Evolutionary conservation across 2,797 vertebrate species (phyloP).

Genomic region (Pelochelys cantorii): DNA sequence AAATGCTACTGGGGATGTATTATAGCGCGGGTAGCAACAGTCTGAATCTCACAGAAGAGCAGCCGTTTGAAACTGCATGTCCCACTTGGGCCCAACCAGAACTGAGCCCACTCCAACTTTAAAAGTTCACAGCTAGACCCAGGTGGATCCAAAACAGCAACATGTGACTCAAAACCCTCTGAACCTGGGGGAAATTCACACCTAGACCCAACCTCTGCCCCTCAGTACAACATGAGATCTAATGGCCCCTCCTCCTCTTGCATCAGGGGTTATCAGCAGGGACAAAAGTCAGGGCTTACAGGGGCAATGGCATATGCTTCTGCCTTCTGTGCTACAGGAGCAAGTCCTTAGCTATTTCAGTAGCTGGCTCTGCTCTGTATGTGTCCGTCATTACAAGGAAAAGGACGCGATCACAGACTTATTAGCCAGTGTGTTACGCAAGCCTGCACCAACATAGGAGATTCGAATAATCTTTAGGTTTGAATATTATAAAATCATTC

Average conservation of each 20-base stretch:
- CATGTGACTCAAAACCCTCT: background rate
- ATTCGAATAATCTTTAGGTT: background rate
- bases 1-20: background rate
- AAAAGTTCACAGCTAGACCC: background rate
- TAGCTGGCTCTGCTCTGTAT: background rate
- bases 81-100: background rate
- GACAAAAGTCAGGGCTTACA: background rate
- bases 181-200: background rate
- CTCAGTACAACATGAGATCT: background rate
- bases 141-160: background rate
- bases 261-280: background rate
- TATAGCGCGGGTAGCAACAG: background rate
- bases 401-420: background rate
- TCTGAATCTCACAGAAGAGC: background rate
- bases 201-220: background rate
- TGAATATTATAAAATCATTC: background rate
- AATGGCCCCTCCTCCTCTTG: background rate
- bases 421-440: background rate
- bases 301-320: background rate
- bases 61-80: background rate
- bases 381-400: background rate
- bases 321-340: background rate
- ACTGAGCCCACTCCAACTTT: no score
- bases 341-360: background rate
- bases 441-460: background rate